Conservation (phyloP, 2,888 invertebrate species). For the Cecidostiba fungosa region DNA sequence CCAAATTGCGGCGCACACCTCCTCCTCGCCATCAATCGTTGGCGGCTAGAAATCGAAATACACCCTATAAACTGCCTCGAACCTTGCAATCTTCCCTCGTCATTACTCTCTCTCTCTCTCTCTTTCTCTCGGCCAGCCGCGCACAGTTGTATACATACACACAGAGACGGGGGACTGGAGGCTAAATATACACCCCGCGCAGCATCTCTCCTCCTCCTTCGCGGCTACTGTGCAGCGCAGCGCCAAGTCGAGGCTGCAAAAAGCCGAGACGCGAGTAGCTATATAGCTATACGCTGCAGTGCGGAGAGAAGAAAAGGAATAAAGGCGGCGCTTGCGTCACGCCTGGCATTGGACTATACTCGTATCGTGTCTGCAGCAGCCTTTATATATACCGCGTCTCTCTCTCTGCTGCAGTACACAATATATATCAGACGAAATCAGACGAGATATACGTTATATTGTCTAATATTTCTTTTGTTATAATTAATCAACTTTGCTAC, state of each 20-base stretch:
- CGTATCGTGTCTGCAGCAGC: not conserved
- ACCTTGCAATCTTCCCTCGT: constrained; percentile 20
- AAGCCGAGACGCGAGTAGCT: not conserved
- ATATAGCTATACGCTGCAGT: not conserved
- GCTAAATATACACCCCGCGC: constrained; percentile 20
- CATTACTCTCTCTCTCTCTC: constrained; percentile 1
- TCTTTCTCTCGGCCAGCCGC: not conserved
- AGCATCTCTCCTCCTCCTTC: constrained; percentile 9
- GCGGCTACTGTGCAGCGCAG: constrained; percentile 15
- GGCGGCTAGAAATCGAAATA: constrained; percentile 20
- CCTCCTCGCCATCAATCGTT: not conserved
- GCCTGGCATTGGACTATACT: constrained; percentile 25
- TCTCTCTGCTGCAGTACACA: too few species aligned
- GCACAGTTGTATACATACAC: not conserved
- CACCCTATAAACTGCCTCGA: constrained; percentile 3
- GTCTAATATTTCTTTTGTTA: too few species aligned
- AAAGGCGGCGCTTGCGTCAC: constrained; percentile 15
- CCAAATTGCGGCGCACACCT: not conserved
- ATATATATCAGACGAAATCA: too few species aligned
- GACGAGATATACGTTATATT: too few species aligned
- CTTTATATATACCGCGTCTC: too few species aligned
- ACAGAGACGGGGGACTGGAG: not conserved
- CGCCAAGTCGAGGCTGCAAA: not conserved
- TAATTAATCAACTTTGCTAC: too few species aligned
- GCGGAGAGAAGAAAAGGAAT: not conserved